Percentiles rank a stretch among this genome's conserved stretches.
Evolutionary conservation across 2,113 vertebrate species (phyloP).

Genomic region (Carettochelys insculpta): DNA sequence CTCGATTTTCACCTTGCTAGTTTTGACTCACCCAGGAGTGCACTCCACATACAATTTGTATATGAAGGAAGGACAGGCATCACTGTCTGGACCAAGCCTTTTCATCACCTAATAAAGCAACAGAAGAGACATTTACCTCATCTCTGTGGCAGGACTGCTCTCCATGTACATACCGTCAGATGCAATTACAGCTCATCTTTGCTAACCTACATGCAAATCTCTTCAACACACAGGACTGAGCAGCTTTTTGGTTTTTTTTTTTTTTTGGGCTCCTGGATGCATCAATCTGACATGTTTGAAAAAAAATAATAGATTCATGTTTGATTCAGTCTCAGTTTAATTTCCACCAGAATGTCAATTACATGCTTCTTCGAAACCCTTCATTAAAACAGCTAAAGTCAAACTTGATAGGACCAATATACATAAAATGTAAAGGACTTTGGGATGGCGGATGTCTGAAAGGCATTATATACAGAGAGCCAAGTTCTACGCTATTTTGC

Average conservation of each 20-base stretch:
- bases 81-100: background rate
- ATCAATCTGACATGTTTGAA: conserved; percentile 15
- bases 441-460: conserved; percentile 37
- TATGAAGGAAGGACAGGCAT: background rate
- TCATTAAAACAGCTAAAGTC: conserved; percentile 26
- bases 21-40: background rate
- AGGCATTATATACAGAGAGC: background rate
- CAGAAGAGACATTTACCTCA: background rate
- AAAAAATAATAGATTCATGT: conserved; percentile 10
- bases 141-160: background rate
- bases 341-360: conserved; percentile 32
- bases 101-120: background rate
- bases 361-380: conserved; percentile 23
- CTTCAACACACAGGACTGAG: background rate
- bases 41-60: background rate
- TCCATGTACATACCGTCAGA: background rate
- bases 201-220: background rate
- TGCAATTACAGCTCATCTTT: background rate
- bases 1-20: background rate
- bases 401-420: background rate
- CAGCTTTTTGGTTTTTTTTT: conserved; percentile 7
- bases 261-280: conserved; percentile 23
- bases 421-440: conserved; percentile 45
- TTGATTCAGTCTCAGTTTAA: conserved; percentile 19
- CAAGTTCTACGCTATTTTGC: conserved; percentile 22